These are phyloP conservation scores for Columba livia DNA, from an alignment of 2,113 vertebrate genomes.

Conservation along the genomic window DNA sequence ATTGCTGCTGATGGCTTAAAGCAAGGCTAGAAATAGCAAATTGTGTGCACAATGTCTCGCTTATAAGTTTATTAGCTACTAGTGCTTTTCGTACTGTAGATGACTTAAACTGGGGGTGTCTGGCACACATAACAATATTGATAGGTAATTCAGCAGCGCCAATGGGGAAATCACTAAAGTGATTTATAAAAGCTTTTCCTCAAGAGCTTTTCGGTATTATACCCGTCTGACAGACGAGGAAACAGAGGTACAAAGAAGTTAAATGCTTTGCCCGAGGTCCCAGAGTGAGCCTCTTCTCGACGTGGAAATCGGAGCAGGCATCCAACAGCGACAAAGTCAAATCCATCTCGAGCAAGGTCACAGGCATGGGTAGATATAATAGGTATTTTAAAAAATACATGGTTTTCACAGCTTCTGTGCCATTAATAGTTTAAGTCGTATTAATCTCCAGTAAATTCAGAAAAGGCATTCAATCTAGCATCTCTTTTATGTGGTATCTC, in stretches of 20 bases:
- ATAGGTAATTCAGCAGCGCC: not conserved
- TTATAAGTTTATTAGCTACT: not conserved
- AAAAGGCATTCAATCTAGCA: slow-evolving; percentile 19
- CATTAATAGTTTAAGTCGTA: not conserved
- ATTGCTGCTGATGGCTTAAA: not conserved
- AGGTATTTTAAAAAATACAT: slow-evolving; percentile 2
- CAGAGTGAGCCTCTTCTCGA: not conserved
- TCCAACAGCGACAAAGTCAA: not conserved
- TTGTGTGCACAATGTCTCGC: fast-evolving
- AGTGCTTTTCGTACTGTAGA: not conserved
- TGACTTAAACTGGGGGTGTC: not conserved
- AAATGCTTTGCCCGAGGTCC: not conserved
- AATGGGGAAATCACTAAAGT: not conserved
- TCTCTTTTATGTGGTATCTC: slow-evolving; percentile 38
- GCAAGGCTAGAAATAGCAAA: not conserved
- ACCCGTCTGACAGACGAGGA: not conserved
- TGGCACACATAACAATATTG: fast-evolving
- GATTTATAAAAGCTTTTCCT: not conserved
- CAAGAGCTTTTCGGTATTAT: not conserved
- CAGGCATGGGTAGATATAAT: not conserved
- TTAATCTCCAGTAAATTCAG: slow-evolving; percentile 40
- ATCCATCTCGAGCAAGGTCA: slow-evolving; percentile 3
- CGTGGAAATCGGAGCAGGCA: not conserved
- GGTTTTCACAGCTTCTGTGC: slow-evolving; percentile 12
- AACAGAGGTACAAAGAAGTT: not conserved